Percentiles rank a stretch among this genome's conserved stretches.
Evolutionary conservation across 2,113 vertebrate genomes (phyloP).

Genomic region (Chaetorhynchus papuensis): DNA sequence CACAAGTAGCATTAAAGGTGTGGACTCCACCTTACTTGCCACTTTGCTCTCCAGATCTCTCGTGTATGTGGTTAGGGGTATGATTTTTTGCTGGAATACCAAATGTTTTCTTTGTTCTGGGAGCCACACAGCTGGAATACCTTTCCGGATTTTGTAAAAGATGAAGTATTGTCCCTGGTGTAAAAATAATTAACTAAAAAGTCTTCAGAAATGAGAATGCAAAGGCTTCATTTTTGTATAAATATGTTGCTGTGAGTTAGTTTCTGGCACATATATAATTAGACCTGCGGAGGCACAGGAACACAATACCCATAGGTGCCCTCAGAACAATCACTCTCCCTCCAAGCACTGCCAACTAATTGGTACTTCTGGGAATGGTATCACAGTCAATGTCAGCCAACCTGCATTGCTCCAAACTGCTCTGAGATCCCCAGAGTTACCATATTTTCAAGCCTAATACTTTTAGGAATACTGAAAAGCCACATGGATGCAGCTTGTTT

Average conservation of each 20-base stretch:
- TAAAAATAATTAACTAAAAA: conserved; percentile 45
- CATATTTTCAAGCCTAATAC: not conserved
- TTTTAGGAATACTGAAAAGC: conserved; percentile 52
- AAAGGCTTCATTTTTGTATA: conserved; percentile 9
- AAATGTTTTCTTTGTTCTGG: conserved; percentile 4
- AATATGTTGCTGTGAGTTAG: conserved; percentile 29
- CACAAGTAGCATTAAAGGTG: not conserved
- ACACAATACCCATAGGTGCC: conserved; percentile 44
- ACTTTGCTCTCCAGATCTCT: not conserved
- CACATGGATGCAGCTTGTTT: not conserved
- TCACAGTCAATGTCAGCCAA: conserved; percentile 41
- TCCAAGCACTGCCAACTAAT: conserved; percentile 60
- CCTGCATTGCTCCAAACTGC: conserved; percentile 23
- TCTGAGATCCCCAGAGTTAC: conserved; percentile 30
- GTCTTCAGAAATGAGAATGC: conserved; percentile 14
- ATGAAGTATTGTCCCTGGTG: not conserved
- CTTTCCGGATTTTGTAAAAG: not conserved
- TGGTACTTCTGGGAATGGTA: conserved; percentile 62
- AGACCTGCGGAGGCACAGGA: not conserved
- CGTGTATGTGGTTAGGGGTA: not conserved
- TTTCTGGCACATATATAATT: conserved; percentile 35
- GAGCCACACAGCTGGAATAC: not conserved
- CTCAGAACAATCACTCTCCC: conserved; percentile 51
- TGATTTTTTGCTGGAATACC: not conserved
- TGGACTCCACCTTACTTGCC: not conserved